Percentiles rank a stretch among this genome's conserved stretches.
Conservation (phyloP, 2,113 vertebrate genomes). For the Burhinus bistriatus region DNA sequence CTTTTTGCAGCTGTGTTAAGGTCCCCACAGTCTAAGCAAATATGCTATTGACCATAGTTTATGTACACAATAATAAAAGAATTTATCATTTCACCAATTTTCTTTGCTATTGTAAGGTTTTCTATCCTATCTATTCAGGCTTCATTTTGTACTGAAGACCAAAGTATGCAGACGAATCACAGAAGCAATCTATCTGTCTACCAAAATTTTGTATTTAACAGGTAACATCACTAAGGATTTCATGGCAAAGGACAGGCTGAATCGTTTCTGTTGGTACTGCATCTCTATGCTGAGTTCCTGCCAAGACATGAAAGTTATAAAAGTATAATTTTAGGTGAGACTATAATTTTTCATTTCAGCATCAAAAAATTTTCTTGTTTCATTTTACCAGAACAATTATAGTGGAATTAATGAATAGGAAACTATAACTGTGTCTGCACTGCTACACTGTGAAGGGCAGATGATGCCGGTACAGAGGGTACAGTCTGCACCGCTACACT, state of each 20-base stretch:
- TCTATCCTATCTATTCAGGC: background rate
- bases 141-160: conserved; percentile 10
- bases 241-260: background rate
- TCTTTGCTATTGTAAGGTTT: background rate
- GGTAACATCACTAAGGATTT: background rate
- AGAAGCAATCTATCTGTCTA: conserved; percentile 1
- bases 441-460: no score
- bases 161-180: background rate
- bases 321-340: background rate
- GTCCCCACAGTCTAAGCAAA: background rate
- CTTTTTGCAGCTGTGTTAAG: background rate
- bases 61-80: background rate
- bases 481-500: no score
- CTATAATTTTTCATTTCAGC: background rate
- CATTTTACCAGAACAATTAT: background rate
- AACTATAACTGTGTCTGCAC: no score
- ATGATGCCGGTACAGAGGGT: no score
- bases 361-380: background rate
- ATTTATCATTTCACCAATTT: background rate
- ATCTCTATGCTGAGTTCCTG: background rate
- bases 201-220: background rate
- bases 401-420: background rate
- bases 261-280: background rate
- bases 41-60: background rate
- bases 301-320: background rate